A percentile compares a stretch with the other conserved stretches of the same genome.
Evolutionary conservation across 2,888 invertebrate genomes (phyloP).

Genomic region (Belgica antarctica): DNA sequence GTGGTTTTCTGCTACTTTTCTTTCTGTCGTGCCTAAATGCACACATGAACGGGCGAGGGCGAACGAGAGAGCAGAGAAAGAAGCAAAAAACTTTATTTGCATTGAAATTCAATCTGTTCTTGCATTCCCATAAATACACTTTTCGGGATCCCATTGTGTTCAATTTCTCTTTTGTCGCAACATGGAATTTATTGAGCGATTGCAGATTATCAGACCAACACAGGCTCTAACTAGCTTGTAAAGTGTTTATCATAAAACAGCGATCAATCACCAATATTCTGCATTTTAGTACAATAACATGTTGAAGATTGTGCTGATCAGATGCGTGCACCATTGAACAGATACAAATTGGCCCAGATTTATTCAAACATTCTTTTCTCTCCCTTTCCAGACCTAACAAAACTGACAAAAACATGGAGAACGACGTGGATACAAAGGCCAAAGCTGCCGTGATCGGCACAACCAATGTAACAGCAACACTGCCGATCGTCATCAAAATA

Average conservation of each 20-base stretch:
- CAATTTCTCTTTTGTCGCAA: background rate
- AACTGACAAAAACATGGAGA: constrained; percentile 25
- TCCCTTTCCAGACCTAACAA: constrained; percentile 34
- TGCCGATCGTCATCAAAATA: constrained; percentile 39
- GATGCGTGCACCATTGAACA: background rate
- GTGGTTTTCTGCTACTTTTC: constrained; percentile 38
- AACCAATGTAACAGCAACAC: constrained; percentile 26
- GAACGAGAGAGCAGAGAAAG: background rate
- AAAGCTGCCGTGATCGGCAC: background rate
- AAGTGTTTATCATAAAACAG: too few species aligned
- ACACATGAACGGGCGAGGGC: too few species aligned
- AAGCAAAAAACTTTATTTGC: constrained; percentile 27
- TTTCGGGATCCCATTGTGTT: constrained; percentile 27
- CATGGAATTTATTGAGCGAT: background rate
- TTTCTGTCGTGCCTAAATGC: constrained; percentile 21
- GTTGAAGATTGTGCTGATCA: too few species aligned
- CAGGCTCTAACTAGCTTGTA: too few species aligned
- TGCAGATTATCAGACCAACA: background rate
- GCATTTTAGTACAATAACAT: too few species aligned
- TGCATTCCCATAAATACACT: too few species aligned
- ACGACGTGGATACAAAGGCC: constrained; percentile 8
- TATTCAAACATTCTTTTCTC: background rate
- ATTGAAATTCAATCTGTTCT: constrained; percentile 36
- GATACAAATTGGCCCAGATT: constrained; percentile 36
- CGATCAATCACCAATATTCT: too few species aligned